phyloP scores from a whole-genome alignment of 2,113 vertebrate species.

The Entomyzon cyanotis region DNA sequence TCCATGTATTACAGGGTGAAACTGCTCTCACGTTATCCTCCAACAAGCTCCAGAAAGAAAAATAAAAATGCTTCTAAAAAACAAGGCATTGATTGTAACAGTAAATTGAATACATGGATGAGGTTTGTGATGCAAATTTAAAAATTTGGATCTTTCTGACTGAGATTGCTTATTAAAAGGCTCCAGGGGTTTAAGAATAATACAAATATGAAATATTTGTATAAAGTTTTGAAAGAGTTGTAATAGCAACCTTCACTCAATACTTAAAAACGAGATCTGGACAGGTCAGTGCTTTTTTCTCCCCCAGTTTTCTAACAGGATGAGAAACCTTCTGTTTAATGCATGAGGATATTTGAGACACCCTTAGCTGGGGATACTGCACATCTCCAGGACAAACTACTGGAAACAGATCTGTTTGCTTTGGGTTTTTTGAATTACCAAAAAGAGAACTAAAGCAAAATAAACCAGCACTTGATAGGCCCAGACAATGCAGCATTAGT shows the following conservation, averaged over 20 bases:
- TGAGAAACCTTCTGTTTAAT: neutral
- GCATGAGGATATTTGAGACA: accelerated
- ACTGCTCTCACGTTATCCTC: neutral
- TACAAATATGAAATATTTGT: neutral
- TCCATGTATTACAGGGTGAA: neutral
- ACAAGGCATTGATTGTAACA: accelerated
- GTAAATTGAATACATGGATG: neutral
- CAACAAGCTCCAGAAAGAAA: neutral
- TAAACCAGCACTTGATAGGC: neutral
- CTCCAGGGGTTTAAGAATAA: neutral
- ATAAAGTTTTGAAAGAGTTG: neutral
- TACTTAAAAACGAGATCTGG: neutral
- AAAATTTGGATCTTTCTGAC: neutral
- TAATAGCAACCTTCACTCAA: neutral
- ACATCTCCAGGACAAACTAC: neutral
- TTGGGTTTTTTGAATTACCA: neutral
- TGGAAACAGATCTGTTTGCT: neutral
- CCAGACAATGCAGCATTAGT: conserved; percentile 1
- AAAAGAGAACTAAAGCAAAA: neutral
- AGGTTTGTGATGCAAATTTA: neutral
- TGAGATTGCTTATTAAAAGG: neutral
- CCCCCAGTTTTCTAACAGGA: neutral
- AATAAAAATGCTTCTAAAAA: neutral
- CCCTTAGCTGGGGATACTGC: neutral
- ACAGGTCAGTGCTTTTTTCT: neutral